Percentiles rank a stretch among this genome's conserved stretches.
phyloP scores from a whole-genome alignment of 1,140 invertebrate genomes.

The Lordiphosa collinella region DNA sequence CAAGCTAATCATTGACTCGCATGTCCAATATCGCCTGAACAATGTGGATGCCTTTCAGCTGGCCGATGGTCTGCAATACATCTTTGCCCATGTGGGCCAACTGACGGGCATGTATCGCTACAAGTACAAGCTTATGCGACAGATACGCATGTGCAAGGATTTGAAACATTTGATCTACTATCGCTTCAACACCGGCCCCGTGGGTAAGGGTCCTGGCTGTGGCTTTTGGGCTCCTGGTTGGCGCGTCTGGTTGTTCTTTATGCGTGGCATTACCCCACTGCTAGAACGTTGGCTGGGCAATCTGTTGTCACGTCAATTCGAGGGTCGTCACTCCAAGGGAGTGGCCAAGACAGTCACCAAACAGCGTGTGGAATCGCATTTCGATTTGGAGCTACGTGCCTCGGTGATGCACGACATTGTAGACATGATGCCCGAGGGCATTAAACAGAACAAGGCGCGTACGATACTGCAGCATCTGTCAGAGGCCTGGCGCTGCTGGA shows the following conservation, averaged over 20 bases:
- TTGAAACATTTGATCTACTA: conserved; percentile 99
- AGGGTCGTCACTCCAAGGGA: conserved; percentile 98
- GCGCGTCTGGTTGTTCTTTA: conserved; percentile 99
- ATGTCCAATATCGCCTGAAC: conserved; percentile 99
- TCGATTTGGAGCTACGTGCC: conserved; percentile 98
- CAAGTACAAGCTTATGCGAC: conserved; percentile 99
- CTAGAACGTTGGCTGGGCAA: conserved; percentile 99
- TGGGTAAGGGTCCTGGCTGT: conserved; percentile 99
- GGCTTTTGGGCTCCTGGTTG: conserved; percentile 99
- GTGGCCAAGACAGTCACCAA: conserved; percentile 99
- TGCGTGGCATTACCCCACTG: conserved; percentile 98
- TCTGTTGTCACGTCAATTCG: conserved; percentile 98
- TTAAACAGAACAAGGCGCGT: conserved; percentile 99
- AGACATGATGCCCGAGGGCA: conserved; percentile 99
- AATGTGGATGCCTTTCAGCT: conserved; percentile 99
- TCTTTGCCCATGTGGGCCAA: conserved; percentile 99
- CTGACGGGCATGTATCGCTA: conserved; percentile 99
- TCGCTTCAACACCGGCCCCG: conserved; percentile 98
- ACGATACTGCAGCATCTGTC: conserved; percentile 99
- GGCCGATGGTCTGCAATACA: conserved; percentile 99
- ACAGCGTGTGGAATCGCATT: conserved; percentile 99
- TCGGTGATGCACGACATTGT: conserved; percentile 99
- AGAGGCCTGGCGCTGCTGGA: conserved; percentile 99
- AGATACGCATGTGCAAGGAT: conserved; percentile 99
- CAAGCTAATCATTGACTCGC: conserved; percentile 98